Percentiles rank a stretch among this genome's conserved stretches.
These are phyloP conservation scores for Nomada hirtipes DNA, from an alignment of 2,888 invertebrate species.

Conservation along the genomic window DNA sequence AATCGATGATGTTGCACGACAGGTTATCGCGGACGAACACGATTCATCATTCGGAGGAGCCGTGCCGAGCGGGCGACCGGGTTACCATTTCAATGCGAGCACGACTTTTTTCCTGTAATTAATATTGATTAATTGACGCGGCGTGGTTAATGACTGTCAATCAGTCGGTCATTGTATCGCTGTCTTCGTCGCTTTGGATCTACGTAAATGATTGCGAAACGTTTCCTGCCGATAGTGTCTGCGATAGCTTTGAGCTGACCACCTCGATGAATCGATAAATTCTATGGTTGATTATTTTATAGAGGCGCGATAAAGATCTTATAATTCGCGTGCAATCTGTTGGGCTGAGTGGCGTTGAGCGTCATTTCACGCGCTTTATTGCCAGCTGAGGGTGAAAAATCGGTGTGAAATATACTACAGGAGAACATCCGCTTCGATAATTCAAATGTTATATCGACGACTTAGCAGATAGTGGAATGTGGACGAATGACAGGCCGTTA, in stretches of 20 bases:
- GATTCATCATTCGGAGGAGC: conserved; percentile 43
- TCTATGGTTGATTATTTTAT: conserved; percentile 22
- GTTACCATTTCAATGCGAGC: conserved; percentile 51
- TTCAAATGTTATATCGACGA: too few species aligned
- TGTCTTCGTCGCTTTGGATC: conserved; percentile 16
- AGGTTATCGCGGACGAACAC: conserved; percentile 49
- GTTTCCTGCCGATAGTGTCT: conserved; percentile 30
- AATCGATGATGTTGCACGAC: conserved; percentile 66
- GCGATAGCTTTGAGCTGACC: background rate
- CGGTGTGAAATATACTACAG: too few species aligned
- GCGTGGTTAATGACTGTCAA: conserved; percentile 42
- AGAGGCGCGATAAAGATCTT: conserved; percentile 9
- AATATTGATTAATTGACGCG: conserved; percentile 48
- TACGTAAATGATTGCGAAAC: conserved; percentile 42
- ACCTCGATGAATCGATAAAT: conserved; percentile 36
- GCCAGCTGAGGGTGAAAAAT: too few species aligned
- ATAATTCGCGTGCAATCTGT: background rate
- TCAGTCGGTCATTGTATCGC: conserved; percentile 39
- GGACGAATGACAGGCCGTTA: too few species aligned
- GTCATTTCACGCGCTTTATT: background rate
- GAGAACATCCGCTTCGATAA: too few species aligned
- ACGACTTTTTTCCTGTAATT: conserved; percentile 27
- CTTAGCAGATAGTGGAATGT: too few species aligned
- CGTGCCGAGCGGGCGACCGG: conserved; percentile 6
- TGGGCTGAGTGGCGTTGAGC: background rate